These are phyloP conservation scores for Platorchestia sp. DNA, from an alignment of 1,140 invertebrate species.

Conservation along the genomic window DNA sequence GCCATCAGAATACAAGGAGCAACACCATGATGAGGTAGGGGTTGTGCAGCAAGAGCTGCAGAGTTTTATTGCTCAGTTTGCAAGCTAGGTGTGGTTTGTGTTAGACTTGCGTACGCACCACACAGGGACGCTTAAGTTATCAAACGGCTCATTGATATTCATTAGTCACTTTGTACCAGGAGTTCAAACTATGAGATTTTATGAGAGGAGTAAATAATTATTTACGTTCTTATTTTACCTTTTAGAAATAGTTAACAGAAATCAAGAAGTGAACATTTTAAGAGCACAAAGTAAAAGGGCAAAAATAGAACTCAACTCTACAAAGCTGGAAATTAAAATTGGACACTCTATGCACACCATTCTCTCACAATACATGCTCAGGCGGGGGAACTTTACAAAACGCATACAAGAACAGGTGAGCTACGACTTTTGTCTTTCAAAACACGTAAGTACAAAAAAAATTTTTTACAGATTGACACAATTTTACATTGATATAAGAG, in stretches of 20 bases:
- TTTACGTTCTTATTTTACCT: not conserved
- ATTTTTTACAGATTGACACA: not conserved
- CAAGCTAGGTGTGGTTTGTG: not conserved
- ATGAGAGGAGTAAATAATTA: not conserved
- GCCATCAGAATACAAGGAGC: no score
- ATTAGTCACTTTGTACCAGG: not conserved
- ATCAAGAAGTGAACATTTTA: not conserved
- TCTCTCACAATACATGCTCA: not conserved
- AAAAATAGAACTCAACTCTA: not conserved
- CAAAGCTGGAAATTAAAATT: not conserved
- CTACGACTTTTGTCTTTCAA: not conserved
- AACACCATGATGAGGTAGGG: no score
- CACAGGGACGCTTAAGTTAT: no score
- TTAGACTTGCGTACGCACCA: not conserved
- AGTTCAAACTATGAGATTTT: not conserved
- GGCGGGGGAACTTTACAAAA: not conserved
- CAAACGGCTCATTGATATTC: not conserved
- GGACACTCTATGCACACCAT: not conserved
- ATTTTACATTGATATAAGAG: not conserved
- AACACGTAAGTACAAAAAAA: not conserved
- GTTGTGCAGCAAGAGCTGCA: not conserved
- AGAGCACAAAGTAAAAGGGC: not conserved
- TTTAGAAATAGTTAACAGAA: not conserved
- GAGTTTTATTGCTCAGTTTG: not conserved
- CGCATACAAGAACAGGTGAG: not conserved